Evolutionary conservation across 2,797 vertebrate genomes (phyloP).

Genomic region (Sebastes steindachneri): DNA sequence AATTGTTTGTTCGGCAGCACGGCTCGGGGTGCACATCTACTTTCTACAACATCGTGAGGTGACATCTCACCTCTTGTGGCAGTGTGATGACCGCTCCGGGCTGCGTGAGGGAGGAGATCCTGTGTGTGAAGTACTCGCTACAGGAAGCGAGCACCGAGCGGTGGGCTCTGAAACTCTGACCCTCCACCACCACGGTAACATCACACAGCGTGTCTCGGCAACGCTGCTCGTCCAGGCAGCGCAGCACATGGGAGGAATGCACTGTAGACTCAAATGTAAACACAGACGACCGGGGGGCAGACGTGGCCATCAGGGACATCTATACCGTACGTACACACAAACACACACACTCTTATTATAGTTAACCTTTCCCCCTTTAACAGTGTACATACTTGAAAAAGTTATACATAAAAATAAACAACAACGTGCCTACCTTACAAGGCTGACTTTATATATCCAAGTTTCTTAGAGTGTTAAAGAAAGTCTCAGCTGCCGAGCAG

Average conservation of each 20-base stretch:
- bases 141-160: conserved; percentile 92
- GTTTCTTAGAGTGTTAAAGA: conserved; percentile 29
- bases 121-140: conserved; percentile 90
- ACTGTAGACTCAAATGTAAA: conserved; percentile 94
- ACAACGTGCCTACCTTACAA: conserved; percentile 61
- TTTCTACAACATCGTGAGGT: background rate
- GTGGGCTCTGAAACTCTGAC: conserved; percentile 91
- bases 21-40: background rate
- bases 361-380: background rate
- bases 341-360: background rate
- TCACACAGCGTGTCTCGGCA: conserved; percentile 91
- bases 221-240: conserved; percentile 91
- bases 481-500: conserved; percentile 43
- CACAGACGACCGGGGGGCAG: conserved; percentile 84
- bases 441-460: conserved; percentile 38
- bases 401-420: background rate
- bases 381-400: background rate
- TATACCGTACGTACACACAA: conserved; percentile 34
- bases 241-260: conserved; percentile 89
- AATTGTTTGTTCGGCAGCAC: background rate
- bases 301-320: conserved; percentile 82
- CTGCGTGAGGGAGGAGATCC: conserved; percentile 81
- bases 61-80: conserved; percentile 89
- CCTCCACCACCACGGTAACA: conserved; percentile 90
- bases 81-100: conserved; percentile 84